Evolutionary conservation across 2,113 vertebrate species (phyloP).

Genomic region (Apodemus speciosus): DNA sequence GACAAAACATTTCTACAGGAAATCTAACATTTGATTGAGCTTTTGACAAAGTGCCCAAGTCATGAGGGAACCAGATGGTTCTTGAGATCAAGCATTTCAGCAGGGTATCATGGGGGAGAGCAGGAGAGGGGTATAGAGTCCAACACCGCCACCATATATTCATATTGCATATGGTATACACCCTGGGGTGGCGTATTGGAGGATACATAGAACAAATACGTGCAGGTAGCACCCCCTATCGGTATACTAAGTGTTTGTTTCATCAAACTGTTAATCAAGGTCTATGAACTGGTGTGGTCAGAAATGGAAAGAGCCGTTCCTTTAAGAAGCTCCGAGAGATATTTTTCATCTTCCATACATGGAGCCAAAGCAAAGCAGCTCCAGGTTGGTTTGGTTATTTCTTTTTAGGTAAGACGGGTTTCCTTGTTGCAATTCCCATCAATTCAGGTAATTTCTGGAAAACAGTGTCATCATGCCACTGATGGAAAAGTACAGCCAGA

Average conservation of each 20-base stretch:
- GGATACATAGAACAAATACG: constrained; percentile 60
- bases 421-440: constrained; percentile 56
- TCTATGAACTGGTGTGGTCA: constrained; percentile 58
- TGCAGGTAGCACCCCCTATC: constrained; percentile 75
- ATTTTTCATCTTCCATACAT: constrained; percentile 32
- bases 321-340: constrained; percentile 61
- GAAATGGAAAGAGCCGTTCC: constrained; percentile 70
- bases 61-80: constrained; percentile 47
- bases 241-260: constrained; percentile 64
- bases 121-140: background rate
- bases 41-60: constrained; percentile 59
- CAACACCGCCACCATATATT: constrained; percentile 51
- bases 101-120: background rate
- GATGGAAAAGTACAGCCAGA: constrained; percentile 45
- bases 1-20: constrained; percentile 54
- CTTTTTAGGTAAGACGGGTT: background rate
- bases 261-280: constrained; percentile 59
- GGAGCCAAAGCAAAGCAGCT: constrained; percentile 54
- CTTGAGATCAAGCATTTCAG: constrained; percentile 58
- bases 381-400: background rate
- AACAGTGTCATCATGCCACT: constrained; percentile 7
- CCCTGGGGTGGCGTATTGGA: constrained; percentile 42
- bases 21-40: constrained; percentile 39
- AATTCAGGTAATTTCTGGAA: constrained; percentile 58
- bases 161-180: constrained; percentile 57